Conservation (phyloP, 2,113 vertebrate species). For the Cisticola juncidis region DNA sequence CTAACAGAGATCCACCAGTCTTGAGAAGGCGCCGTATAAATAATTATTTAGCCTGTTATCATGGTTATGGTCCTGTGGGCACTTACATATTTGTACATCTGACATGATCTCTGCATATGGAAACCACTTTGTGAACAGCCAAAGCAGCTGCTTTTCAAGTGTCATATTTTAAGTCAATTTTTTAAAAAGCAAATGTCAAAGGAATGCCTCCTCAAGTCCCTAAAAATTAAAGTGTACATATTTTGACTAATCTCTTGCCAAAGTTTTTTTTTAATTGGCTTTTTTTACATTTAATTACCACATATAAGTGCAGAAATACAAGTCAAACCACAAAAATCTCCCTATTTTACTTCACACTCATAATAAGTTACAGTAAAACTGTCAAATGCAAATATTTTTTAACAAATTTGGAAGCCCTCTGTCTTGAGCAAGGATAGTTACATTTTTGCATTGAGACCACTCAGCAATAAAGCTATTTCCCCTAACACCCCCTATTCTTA, state of each 20-base stretch:
- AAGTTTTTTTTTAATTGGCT: constrained; percentile 37
- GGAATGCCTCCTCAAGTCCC: neutral
- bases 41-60: neutral
- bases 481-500: constrained; percentile 10
- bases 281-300: constrained; percentile 36
- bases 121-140: neutral
- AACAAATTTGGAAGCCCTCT: neutral
- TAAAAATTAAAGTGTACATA: neutral
- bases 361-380: neutral
- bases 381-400: neutral
- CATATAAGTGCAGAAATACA: constrained; percentile 24
- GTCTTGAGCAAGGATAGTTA: neutral
- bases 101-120: neutral
- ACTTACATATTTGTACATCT: neutral
- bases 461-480: neutral
- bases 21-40: neutral
- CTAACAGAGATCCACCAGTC: neutral
- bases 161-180: neutral
- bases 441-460: neutral
- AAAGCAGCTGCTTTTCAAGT: constrained; percentile 39
- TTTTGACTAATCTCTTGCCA: constrained; percentile 58
- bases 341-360: neutral
- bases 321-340: constrained; percentile 37
- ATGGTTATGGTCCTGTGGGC: neutral
- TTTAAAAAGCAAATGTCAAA: neutral